Evolutionary conservation across 2,113 vertebrate species (phyloP), one percentile per base, ranked within the genome.

Genomic region (Shinisaurus crocodilurus): DNA sequence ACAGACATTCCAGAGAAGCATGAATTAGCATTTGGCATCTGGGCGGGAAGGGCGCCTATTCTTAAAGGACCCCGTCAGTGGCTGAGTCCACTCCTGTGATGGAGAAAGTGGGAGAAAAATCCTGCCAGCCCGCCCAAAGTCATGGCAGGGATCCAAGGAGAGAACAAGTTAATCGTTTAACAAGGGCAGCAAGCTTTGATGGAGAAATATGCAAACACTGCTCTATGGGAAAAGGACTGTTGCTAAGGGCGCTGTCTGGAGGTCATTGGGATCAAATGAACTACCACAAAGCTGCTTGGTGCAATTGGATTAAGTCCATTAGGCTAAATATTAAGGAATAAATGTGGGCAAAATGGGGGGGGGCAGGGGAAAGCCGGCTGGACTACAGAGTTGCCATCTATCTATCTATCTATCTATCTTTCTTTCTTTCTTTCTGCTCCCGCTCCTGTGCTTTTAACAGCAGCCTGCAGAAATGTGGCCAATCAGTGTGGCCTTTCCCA

Each of bases 161-260:
- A 85, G 75, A 85, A 85, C 43, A 65, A 77, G 72, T 90, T 89
- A 85, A 85, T 76, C n/a, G n/a, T 90, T 90, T 85, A 90, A 67
- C 57, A 50, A 69, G 13, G 74, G 13, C 81, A 20, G 25, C 57
- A 77, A 50, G 60, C 57, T 85, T 85, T 74, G 82, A 29, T 48
- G 74, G 60, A 27, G 54, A 67, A 67, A 76, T 67, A 77, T 63
- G 74, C 12, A 23, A 60, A 72, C 40, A 20, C 18, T 74, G 50
- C 37, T n/a, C 40, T 48, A 67, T 67, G 43, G 10, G 72, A 67
- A 75, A 63, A 76, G 81, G 60, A 29, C 45, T 63, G 60, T 79
- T 54, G 60, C 82, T 69, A 40, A 32, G 57, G 40, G 32, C 18
- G 43, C 82, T 34, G 60, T 79, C 89, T 85, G 74, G 45, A 85